Evolutionary conservation across 2,797 vertebrate genomes (phyloP).

Genomic region (Petrocephalus sullivani): DNA sequence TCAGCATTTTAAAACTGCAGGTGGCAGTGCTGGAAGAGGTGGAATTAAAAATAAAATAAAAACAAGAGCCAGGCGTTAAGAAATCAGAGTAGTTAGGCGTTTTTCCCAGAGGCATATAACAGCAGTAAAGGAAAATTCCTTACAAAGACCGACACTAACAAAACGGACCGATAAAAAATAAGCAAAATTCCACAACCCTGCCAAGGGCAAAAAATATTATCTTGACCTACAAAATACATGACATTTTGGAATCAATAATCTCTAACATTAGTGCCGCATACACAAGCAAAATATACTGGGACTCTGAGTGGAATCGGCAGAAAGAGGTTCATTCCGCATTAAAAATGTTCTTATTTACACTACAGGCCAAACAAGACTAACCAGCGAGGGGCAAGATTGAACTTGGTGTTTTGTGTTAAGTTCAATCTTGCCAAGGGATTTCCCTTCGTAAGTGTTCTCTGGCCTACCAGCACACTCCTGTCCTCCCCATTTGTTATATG

Average conservation of each 20-base stretch:
- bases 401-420: too few species aligned
- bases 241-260: neutral
- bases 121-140: neutral
- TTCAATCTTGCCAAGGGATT: too few species aligned
- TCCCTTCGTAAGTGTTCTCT: too few species aligned
- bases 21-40: neutral
- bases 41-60: neutral
- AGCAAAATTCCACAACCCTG: neutral
- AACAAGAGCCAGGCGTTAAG: neutral
- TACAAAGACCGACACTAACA: neutral
- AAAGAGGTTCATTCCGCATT: neutral
- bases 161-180: neutral
- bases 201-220: neutral
- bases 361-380: neutral
- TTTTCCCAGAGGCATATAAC: neutral
- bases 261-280: neutral
- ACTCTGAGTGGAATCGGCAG: neutral
- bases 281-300: neutral
- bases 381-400: neutral
- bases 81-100: neutral
- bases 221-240: neutral
- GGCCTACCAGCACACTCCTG: too few species aligned
- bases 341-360: neutral
- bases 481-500: too few species aligned
- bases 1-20: neutral